Conservation (phyloP, 2,797 vertebrate genomes). For the Pygocentrus nattereri region DNA sequence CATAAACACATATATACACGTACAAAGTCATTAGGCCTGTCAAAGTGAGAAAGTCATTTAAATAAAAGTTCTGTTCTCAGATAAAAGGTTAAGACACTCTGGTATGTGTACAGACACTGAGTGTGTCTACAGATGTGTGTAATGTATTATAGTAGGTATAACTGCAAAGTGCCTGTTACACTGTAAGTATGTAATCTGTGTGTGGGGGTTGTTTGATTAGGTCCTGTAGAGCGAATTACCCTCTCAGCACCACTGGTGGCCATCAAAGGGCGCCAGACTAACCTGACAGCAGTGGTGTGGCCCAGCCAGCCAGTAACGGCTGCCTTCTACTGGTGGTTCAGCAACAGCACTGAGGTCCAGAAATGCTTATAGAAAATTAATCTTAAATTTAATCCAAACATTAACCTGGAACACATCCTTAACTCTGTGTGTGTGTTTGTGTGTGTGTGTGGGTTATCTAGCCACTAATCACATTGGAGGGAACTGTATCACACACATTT, state of each 20-base stretch:
- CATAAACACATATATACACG: slow-evolving; percentile 27
- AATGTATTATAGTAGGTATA: background rate
- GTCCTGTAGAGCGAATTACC: slow-evolving; percentile 91
- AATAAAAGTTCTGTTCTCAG: too few relatives aligned
- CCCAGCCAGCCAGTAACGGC: slow-evolving; percentile 90
- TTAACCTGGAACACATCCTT: background rate
- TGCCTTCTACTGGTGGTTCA: slow-evolving; percentile 98
- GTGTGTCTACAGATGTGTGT: too few relatives aligned
- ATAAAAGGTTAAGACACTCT: too few relatives aligned
- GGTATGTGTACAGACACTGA: too few relatives aligned
- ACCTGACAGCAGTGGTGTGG: slow-evolving; percentile 93
- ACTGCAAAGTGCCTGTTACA: background rate
- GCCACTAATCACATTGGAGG: slow-evolving; percentile 95
- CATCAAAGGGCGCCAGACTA: slow-evolving; percentile 88
- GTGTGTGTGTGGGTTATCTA: slow-evolving; percentile 64
- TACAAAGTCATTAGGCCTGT: too few relatives aligned
- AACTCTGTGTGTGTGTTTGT: slow-evolving; percentile 15
- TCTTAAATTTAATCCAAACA: slow-evolving; percentile 7
- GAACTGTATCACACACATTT: slow-evolving; percentile 89
- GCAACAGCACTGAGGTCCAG: slow-evolving; percentile 92
- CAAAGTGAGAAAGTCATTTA: too few relatives aligned
- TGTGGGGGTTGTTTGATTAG: slow-evolving; percentile 68
- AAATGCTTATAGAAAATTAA: background rate
- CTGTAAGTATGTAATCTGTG: background rate
- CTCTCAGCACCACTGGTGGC: slow-evolving; percentile 90